These are phyloP conservation scores for Phyllotis vaccarum DNA, from an alignment of 2,797 vertebrate genomes.

Conservation along the genomic window DNA sequence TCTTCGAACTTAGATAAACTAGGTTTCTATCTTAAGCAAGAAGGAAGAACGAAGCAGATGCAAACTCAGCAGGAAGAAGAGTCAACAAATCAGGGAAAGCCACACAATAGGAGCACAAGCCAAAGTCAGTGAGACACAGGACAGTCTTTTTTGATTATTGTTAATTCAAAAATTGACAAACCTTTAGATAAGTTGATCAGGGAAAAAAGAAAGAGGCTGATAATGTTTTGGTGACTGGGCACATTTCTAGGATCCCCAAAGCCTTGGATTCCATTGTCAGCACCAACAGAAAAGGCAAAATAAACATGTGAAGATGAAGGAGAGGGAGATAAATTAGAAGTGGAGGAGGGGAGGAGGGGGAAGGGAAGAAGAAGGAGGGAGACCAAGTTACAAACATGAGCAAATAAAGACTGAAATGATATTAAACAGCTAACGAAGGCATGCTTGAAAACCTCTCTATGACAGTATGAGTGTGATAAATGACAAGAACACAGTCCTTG, in stretches of 20 bases:
- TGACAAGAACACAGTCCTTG: not conserved
- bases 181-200: not conserved
- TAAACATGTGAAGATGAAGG: not conserved
- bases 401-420: not conserved
- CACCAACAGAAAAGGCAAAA: not conserved
- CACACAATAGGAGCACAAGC: not conserved
- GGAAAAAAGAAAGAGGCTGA: not conserved
- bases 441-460: not conserved
- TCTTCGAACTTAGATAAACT: not conserved
- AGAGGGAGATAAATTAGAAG: too few species aligned
- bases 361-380: not conserved
- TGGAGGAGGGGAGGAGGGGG: not conserved
- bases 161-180: not conserved
- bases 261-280: not conserved
- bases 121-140: not conserved
- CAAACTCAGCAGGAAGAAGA: not conserved
- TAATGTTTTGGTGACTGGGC: not conserved
- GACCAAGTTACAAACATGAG: not conserved
- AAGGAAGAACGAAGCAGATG: too few species aligned
- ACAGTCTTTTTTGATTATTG: not conserved
- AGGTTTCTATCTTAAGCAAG: not conserved
- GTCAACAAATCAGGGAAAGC: not conserved
- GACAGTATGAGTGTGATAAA: not conserved
- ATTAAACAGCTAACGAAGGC: not conserved
- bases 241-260: not conserved